Evolutionary conservation across 2,888 invertebrate species (phyloP).

Genomic region (Cryptus viduatorius): DNA sequence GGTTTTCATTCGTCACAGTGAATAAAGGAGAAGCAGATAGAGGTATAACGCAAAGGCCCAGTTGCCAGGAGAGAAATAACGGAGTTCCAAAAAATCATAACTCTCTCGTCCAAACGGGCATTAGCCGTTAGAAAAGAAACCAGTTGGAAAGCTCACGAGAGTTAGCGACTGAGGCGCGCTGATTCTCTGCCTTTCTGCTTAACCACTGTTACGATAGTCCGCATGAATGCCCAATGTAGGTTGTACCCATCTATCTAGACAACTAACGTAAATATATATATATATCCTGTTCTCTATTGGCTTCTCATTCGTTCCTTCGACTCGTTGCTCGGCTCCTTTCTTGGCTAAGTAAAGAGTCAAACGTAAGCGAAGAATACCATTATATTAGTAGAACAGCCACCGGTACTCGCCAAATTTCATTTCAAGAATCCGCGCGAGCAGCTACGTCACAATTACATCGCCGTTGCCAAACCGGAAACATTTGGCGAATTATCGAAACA

Average conservation of each 20-base stretch:
- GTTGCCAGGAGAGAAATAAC: constrained; percentile 77
- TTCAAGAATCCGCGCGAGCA: neutral
- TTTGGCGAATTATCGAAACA: neutral
- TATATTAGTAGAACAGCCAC: neutral
- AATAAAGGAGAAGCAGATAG: neutral
- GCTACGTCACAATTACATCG: neutral
- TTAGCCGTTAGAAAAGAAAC: constrained; percentile 82
- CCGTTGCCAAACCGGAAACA: neutral
- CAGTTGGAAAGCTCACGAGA: constrained; percentile 75
- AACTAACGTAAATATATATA: constrained; percentile 14
- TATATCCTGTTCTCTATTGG: constrained; percentile 31
- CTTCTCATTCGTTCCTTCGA: constrained; percentile 3
- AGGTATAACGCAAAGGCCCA: neutral
- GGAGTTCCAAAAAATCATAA: constrained; percentile 78
- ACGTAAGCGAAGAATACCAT: neutral
- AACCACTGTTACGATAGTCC: constrained; percentile 28
- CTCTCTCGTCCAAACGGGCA: constrained; percentile 75
- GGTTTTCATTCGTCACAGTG: neutral
- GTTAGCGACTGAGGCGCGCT: constrained; percentile 24
- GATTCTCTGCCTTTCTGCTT: constrained; percentile 55
- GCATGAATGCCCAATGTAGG: constrained; percentile 32
- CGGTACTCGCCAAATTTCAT: constrained; percentile 2
- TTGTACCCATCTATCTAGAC: neutral
- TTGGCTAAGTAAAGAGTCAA: neutral
- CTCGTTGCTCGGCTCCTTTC: constrained; percentile 3